Evolutionary conservation across 2,797 vertebrate genomes (phyloP).

Genomic region (Diceros bicornis): DNA sequence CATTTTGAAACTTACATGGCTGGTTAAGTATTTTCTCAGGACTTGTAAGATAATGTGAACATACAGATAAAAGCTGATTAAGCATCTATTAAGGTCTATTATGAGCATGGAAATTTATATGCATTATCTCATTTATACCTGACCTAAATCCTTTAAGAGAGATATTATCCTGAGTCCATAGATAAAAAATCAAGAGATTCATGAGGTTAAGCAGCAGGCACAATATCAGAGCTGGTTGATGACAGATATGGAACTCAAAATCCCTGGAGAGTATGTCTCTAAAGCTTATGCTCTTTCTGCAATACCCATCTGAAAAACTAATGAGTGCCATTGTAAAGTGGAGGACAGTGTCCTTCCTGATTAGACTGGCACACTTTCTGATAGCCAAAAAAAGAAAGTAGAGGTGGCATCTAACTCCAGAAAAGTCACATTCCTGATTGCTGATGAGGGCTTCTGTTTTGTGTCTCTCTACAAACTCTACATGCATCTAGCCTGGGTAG

Average conservation of each 20-base stretch:
- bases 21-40: constrained; percentile 14
- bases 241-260: background rate
- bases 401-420: background rate
- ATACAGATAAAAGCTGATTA: background rate
- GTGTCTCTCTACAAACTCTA: background rate
- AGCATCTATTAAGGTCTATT: background rate
- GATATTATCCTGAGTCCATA: background rate
- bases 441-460: background rate
- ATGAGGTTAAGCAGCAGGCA: background rate
- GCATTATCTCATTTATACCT: background rate
- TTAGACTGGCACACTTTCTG: background rate
- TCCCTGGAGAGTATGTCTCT: fast-evolving
- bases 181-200: background rate
- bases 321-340: background rate
- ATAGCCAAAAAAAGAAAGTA: background rate
- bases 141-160: background rate
- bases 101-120: background rate
- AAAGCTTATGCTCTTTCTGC: background rate
- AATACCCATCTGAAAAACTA: background rate
- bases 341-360: background rate
- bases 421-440: background rate
- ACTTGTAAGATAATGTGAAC: background rate
- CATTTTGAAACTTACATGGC: background rate
- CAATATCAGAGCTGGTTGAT: background rate
- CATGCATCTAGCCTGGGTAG: background rate